Evolutionary conservation across 2,113 vertebrate species (phyloP).

Genomic region (Chaetorhynchus papuensis): DNA sequence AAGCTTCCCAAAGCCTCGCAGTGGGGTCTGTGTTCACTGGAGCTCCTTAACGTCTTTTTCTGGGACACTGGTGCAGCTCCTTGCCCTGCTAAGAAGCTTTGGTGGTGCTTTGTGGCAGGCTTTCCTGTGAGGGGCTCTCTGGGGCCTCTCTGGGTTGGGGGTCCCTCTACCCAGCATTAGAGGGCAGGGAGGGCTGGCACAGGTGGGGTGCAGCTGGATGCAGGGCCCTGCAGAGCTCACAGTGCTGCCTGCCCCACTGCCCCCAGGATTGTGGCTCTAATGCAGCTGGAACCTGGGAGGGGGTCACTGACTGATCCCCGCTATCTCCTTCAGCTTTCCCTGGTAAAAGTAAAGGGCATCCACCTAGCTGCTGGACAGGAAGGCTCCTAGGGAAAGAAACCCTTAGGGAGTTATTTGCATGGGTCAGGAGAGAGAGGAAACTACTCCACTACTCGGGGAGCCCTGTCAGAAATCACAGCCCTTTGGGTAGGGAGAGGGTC

Average conservation of each 20-base stretch:
- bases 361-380: not conserved
- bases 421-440: not conserved
- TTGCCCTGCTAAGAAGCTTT: not conserved
- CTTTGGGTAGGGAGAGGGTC: not conserved
- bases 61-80: not conserved
- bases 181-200: not conserved
- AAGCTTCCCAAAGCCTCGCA: not conserved
- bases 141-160: not conserved
- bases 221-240: rapidly evolving
- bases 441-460: rapidly evolving
- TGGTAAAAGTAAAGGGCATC: not conserved
- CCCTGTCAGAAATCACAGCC: not conserved
- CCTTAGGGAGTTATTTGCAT: not conserved
- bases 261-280: not conserved
- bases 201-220: not conserved
- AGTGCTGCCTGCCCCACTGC: not conserved
- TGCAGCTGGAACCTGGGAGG: not conserved
- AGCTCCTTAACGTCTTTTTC: not conserved
- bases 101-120: not conserved
- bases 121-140: not conserved
- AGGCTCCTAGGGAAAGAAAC: not conserved
- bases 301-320: not conserved
- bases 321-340: not conserved
- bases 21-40: rapidly evolving
- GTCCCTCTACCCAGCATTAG: not conserved